Conservation (phyloP, 2,113 vertebrate genomes). For the Ptychochromis oligacanthus region DNA sequence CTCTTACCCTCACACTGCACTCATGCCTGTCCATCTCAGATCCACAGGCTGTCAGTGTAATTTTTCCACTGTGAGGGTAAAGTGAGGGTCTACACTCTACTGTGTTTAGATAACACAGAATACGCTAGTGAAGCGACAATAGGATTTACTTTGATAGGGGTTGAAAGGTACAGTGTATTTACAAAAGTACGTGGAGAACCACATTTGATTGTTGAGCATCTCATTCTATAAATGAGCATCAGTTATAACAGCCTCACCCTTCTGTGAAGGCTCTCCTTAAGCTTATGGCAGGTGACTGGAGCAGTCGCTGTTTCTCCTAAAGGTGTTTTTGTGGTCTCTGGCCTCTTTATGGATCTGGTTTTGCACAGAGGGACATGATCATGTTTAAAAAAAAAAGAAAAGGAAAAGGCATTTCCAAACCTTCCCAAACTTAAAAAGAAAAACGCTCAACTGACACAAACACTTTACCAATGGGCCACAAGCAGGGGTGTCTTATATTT, state of each 20-base stretch:
- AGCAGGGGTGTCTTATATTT: neutral
- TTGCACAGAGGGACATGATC: neutral
- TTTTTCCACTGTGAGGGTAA: constrained; percentile 46
- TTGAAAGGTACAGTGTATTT: neutral
- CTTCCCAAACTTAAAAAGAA: no score
- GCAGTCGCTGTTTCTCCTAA: accelerated
- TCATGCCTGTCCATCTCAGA: neutral
- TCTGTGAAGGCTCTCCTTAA: no score
- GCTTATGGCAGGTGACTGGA: neutral
- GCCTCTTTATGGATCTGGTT: neutral
- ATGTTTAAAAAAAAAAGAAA: no score
- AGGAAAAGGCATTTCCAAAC: no score
- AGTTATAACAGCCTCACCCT: neutral
- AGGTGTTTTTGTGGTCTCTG: neutral
- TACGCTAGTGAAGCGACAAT: constrained; percentile 28
- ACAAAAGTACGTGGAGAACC: constrained; percentile 5
- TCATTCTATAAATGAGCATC: neutral
- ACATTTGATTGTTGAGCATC: neutral
- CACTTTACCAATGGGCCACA: neutral
- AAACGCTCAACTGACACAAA: neutral
- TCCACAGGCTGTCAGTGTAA: constrained; percentile 12
- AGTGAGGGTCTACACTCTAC: constrained; percentile 17
- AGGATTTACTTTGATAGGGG: constrained; percentile 1
- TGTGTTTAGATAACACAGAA: constrained; percentile 58
- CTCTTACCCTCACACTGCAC: constrained; percentile 11